Percentiles rank a stretch among this genome's conserved stretches.
Evolutionary conservation across 2,113 vertebrate genomes (phyloP).

Genomic region (Apaloderma vittatum): DNA sequence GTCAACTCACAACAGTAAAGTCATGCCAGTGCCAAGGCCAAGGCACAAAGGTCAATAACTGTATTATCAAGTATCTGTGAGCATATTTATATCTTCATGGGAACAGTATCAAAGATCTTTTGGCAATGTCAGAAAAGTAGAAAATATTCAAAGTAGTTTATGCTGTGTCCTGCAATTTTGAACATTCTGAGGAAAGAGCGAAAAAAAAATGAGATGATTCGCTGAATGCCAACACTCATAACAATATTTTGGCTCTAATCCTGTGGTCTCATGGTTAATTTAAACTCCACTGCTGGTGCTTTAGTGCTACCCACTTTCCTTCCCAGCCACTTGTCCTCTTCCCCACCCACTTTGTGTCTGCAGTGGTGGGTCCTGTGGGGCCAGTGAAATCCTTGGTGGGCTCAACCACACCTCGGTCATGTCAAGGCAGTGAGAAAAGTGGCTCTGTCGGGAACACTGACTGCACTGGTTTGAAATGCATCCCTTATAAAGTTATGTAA

Average conservation of each 20-base stretch:
- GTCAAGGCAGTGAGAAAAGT: neutral
- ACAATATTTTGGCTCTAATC: neutral
- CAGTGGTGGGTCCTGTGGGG: rapidly evolving
- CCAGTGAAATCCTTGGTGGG: rapidly evolving
- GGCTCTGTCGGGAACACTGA: neutral
- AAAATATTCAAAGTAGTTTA: neutral
- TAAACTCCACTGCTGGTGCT: neutral
- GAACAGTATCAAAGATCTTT: neutral
- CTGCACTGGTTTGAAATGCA: neutral
- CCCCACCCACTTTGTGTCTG: rapidly evolving
- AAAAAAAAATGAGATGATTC: neutral
- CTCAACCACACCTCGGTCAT: neutral
- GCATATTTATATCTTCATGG: neutral
- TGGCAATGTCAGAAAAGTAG: neutral
- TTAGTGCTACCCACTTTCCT: neutral
- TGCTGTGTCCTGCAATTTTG: neutral
- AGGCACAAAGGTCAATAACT: neutral
- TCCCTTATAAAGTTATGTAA: constrained; percentile 11
- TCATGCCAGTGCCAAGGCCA: neutral
- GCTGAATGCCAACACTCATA: neutral
- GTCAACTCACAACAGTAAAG: neutral
- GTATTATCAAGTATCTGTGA: neutral
- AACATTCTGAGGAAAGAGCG: neutral
- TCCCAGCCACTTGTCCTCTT: neutral
- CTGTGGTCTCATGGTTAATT: neutral